These are phyloP conservation scores for Drosophila hawaiiensis DNA, from an alignment of 2,888 invertebrate species.

Conservation along the genomic window DNA sequence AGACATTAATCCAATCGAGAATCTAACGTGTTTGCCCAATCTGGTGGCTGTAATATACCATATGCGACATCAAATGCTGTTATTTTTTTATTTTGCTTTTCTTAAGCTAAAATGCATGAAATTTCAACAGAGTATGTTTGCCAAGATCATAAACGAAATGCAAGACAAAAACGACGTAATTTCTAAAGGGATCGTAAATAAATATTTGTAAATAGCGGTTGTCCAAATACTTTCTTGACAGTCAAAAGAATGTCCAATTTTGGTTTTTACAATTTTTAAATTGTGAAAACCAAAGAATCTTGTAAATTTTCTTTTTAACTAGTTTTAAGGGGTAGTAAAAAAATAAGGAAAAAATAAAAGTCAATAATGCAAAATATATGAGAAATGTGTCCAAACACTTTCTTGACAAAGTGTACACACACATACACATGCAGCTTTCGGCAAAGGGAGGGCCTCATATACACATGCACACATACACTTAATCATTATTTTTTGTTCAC, in stretches of 20 bases:
- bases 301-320: not conserved
- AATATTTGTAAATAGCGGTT: not conserved
- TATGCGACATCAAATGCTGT: not conserved
- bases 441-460: not conserved
- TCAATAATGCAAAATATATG: not conserved
- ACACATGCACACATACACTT: not conserved
- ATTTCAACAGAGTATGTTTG: not conserved
- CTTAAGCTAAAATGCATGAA: not conserved
- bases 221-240: not conserved
- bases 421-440: not conserved
- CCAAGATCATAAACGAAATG: too few relatives aligned
- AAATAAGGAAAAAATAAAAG: not conserved
- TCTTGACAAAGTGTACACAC: not conserved
- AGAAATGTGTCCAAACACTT: not conserved
- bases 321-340: not conserved
- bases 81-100: too few relatives aligned
- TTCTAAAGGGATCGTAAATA: not conserved
- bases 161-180: not conserved
- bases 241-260: not conserved
- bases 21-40: too few relatives aligned
- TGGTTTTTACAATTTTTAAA: not conserved
- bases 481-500: constrained; percentile 2
- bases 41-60: not conserved
- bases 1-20: too few relatives aligned
- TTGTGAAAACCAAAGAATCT: not conserved